phyloP scores from a whole-genome alignment of 1,140 invertebrate genomes.

The Drosophila ficusphila region DNA sequence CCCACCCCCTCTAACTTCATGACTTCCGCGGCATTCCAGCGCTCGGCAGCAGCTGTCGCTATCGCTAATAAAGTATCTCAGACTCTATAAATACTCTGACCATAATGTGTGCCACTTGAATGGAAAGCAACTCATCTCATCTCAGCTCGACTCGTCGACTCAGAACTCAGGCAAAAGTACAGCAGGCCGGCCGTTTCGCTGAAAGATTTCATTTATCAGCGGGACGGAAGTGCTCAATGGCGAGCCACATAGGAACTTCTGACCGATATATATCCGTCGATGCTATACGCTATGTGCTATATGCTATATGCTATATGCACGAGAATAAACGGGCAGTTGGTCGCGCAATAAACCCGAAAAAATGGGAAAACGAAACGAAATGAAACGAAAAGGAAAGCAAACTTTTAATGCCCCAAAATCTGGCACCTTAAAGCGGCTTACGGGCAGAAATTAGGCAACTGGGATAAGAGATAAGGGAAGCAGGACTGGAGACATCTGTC shows the following conservation, averaged over 20 bases:
- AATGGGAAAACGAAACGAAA: too few species aligned
- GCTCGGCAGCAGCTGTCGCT: conserved; percentile 39
- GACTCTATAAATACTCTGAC: conserved; percentile 63
- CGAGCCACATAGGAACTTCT: conserved; percentile 47
- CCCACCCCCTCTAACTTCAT: background rate
- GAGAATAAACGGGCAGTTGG: conserved; percentile 4
- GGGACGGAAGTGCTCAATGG: conserved; percentile 64
- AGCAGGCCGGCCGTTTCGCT: conserved; percentile 9
- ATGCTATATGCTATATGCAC: conserved; percentile 2
- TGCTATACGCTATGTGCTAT: too few species aligned
- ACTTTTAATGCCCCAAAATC: conserved; percentile 54
- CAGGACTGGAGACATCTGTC: conserved; percentile 51
- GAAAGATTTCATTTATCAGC: conserved; percentile 69
- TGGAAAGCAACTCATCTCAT: conserved; percentile 20
- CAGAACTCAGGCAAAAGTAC: conserved; percentile 2
- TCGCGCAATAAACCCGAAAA: conserved; percentile 38
- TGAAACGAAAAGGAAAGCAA: background rate
- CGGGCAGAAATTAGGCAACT: conserved; percentile 52
- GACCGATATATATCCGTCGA: conserved; percentile 48
- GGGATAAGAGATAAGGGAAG: conserved; percentile 40
- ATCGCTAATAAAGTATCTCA: conserved; percentile 71
- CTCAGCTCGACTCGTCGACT: background rate
- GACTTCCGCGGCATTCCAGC: background rate
- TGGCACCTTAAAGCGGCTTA: conserved; percentile 67
- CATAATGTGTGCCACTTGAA: conserved; percentile 66